A percentile compares a stretch with the other conserved stretches of the same genome.
Evolutionary conservation across 2,888 invertebrate species (phyloP).

Genomic region (Blomia tropicalis): DNA sequence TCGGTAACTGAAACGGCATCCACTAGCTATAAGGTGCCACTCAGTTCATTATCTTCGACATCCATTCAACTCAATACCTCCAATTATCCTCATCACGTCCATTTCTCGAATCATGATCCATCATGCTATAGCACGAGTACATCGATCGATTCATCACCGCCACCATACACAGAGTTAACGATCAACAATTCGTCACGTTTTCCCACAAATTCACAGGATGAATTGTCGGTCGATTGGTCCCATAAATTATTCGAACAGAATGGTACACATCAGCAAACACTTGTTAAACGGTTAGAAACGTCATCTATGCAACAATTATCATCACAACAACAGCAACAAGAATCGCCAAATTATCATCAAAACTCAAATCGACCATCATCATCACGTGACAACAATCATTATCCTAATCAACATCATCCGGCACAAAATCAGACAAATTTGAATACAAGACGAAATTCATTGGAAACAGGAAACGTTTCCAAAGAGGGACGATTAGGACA

Average conservation of each 20-base stretch:
- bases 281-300: too few species aligned
- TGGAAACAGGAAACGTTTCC: conserved; percentile 1
- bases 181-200: background rate
- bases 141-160: background rate
- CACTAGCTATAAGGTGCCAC: background rate
- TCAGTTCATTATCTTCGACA: background rate
- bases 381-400: background rate
- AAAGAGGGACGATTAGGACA: conserved; percentile 69
- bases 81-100: background rate
- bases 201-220: background rate
- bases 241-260: background rate
- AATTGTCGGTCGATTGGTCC: background rate
- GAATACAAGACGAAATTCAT: too few species aligned
- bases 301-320: background rate
- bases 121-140: background rate
- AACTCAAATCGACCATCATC: background rate
- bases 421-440: background rate
- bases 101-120: conserved; percentile 2
- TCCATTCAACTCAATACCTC: background rate
- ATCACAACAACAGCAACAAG: background rate
- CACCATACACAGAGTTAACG: background rate
- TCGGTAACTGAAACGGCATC: background rate
- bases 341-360: background rate
- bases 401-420: background rate
- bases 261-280: background rate